Conservation (phyloP, 1,140 invertebrate species). For the Platorchestia sp. region DNA sequence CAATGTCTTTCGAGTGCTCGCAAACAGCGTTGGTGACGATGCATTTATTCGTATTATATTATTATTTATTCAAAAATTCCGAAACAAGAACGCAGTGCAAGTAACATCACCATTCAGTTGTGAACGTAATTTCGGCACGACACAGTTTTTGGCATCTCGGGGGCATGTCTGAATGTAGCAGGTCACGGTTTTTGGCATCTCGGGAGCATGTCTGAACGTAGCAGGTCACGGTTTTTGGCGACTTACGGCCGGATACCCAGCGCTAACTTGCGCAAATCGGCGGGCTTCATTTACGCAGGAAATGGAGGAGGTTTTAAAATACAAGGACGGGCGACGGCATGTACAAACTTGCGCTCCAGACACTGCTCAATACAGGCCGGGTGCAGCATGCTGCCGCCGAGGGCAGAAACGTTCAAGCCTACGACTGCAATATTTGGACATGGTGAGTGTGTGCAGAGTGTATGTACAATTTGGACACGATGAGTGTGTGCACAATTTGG, state of each 20-base stretch:
- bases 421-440: neutral
- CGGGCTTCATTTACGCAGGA: neutral
- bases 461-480: too few relatives aligned
- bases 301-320: neutral
- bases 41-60: neutral
- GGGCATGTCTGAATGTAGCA: too few relatives aligned
- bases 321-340: neutral
- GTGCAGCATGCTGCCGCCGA: neutral
- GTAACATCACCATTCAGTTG: neutral
- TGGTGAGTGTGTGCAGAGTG: neutral
- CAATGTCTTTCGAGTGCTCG: neutral
- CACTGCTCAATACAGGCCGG: neutral
- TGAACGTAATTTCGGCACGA: neutral
- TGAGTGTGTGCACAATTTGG: too few relatives aligned
- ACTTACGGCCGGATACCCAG: neutral
- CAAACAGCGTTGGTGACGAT: neutral
- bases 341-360: neutral
- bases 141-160: neutral
- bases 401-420: neutral
- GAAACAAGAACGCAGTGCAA: neutral
- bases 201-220: too few relatives aligned
- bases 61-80: neutral
- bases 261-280: neutral
- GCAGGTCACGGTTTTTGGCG: too few relatives aligned
- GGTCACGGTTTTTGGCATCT: too few relatives aligned